Base-by-base conservation (phyloP, 1,140 invertebrate genomes). In the Leptestheria dahalacensis region DNA sequence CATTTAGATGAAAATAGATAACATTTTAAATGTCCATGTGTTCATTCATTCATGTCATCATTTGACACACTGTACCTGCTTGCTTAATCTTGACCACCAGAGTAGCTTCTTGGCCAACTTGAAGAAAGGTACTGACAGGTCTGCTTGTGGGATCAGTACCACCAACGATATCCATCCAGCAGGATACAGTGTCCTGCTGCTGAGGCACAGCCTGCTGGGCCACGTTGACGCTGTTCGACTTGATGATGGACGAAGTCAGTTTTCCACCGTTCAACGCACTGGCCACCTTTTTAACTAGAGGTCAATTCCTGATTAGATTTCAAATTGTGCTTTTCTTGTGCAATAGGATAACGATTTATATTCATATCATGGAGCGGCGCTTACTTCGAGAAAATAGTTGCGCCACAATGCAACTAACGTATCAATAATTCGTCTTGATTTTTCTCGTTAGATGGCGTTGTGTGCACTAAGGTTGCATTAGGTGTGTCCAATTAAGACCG, bases 161-260 rank as follows among this genome's bases (percentile, higher is more conserved):
- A 74, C 20, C 77, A 2, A 69, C 70, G 61, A 86, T 76, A 65
- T 85, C 82, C 73, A 86, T 77, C 83, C 83, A 85, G 47, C 82
- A 81, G 57, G 78, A 74, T 0, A 79, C 74, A 2, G 41, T 73
- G 69, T 60, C 74, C 69, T 71, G 69, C 61, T 74, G 70, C 21
- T 76, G 71, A 49, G 48, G 12, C 47, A 28, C 1, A 48, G 47
- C 11, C 28, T 50, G 4, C 46, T 60, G 18, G 41, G 46, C 3
- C 46, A 20, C 15, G 11, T 46, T 20, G 41, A 15, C 20, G 23
- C 24, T 11, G 26, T 11, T 26, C 33, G 33, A 41, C 15, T 41
- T 41, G 33, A 41, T 41, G 33, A 41, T 41, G 33, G 6, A 9
- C 15, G 33, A 41, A 9, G 33, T 15, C 33, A 15, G 33, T 41